Conservation (phyloP, 2,888 invertebrate genomes). For the Dendrolimus houi region DNA sequence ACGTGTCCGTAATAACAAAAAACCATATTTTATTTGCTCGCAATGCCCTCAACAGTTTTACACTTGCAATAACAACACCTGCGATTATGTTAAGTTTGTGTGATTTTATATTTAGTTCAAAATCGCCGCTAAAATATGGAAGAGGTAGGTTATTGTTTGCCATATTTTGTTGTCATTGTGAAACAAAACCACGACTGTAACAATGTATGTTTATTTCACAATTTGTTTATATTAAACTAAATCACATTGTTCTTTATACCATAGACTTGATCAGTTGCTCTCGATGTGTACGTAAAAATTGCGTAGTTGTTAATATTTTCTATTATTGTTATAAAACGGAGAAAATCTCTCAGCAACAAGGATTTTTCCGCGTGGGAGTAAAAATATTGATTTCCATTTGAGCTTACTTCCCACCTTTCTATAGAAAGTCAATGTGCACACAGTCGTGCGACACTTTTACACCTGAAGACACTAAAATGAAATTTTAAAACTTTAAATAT, state of each 20-base stretch:
- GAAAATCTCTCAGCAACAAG: background rate
- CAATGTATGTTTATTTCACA: conserved; percentile 32
- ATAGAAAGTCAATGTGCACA: too few relatives aligned
- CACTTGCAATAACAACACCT: conserved; percentile 45
- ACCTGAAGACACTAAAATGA: too few relatives aligned
- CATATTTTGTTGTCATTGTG: conserved; percentile 26
- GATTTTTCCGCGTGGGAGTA: background rate
- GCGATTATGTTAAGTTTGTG: conserved; percentile 67
- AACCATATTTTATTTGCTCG: conserved; percentile 55
- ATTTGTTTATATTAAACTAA: conserved; percentile 13
- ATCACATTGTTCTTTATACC: background rate
- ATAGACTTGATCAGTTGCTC: background rate
- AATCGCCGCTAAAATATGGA: conserved; percentile 64
- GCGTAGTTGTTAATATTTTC: background rate
- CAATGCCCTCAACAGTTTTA: conserved; percentile 56
- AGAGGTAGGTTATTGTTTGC: conserved; percentile 57
- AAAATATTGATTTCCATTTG: background rate
- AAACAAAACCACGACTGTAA: conserved; percentile 9
- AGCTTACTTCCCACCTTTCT: background rate
- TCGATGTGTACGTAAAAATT: too few relatives aligned
- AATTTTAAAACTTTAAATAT: too few relatives aligned
- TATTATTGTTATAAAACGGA: background rate
- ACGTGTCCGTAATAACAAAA: conserved; percentile 61
- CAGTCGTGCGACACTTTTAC: too few relatives aligned
- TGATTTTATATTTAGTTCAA: conserved; percentile 51